Evolutionary conservation across 2,888 invertebrate genomes (phyloP), one percentile per base, ranked within the genome.

Genomic region (Orgyia antiqua): DNA sequence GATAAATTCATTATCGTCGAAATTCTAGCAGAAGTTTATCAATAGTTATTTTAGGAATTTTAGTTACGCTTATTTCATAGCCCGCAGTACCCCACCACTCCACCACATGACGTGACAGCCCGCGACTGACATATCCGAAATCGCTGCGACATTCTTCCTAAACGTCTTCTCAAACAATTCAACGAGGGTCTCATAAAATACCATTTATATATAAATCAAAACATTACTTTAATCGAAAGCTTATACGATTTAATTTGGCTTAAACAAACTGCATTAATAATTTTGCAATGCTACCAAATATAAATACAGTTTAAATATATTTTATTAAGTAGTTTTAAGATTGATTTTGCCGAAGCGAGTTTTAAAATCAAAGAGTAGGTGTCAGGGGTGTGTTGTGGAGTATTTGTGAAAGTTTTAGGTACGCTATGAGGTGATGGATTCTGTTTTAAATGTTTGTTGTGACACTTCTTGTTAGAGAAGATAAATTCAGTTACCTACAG

Each of bases 71-170:
- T 1, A 13, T 57, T 58, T 53, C 21, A 4, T 61, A 39, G 73
- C 78, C 61, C 30, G 27, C 45, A 36, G 27, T 42, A 49, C 58
- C 64, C 67, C 53, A 43, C 31, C 48, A 53, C 55, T 54, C 52
- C 51, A 58, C 50, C 53, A 46, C 66, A 62, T 68, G 69, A 66
- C 70, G 69, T 74, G 77, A 75, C 75, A 69, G 68, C 58, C 68
- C 56, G 57, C 68, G 70, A 76, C 73, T 78, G 78, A 75, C 82
- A 72, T 71, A 71, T 74, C 77, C 77, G 64, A 80, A 83, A 83
- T 82, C 82, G 71, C 68, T 60, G 73, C 69, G 80, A 82, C 82
- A 75, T 79, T 75, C 71, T 70, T 71, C 67, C 61, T 65, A 68
- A 74, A 73, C 72, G 68, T 71, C 73, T 72, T 64, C 57, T 45